Base-by-base conservation (phyloP, 2,113 vertebrate species). In the Pholis gunnellus region DNA sequence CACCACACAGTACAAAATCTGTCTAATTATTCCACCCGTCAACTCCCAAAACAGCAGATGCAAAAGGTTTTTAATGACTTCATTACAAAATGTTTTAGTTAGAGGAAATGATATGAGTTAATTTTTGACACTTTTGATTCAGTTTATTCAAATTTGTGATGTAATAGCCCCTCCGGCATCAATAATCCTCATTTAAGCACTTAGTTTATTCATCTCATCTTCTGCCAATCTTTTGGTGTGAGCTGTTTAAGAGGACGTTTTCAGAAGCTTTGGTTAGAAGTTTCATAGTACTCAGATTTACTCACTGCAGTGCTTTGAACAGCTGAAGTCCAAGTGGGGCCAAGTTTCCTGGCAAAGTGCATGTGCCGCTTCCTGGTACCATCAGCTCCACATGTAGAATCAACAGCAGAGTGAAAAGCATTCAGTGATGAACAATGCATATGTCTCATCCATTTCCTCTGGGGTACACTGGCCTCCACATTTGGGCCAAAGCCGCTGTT, bases 361-460 rank as follows among this genome's bases (percentile, higher is more conserved):
- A n/a, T 29, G 18, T 50, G 61, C 71, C 1, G 20, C 38, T 42
- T 36, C n/a, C 20, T 0, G 11, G n/a, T 15, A 31, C 5, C 4
- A 44, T 68, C 67, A 22, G 48, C 73, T 63, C 71, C n/a, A 27
- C 65, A 36, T 79, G 56, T 60, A 46, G 67, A 70, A 69, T 3
- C 66, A 77, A 73, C 57, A 73, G 65, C 65, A 61, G 57, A 68
- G 5, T 81, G 69, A 85, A 84, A 81, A 72, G 64, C 76, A 52
- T 86, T 89, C 79, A 82, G 50, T 48, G 27, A 61, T 40, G 79
- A 81, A 91, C 90, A 93, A 91, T 87, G 79, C 81, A 77, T 79
- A 69, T 74, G 87, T 89, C 81, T 89, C 72, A 72, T 88, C 67
- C 64, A 52, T 76, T 84, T 87, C 89, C 78, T 76, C 72, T 61